Conservation (phyloP, 1,140 invertebrate genomes). For the Drosophila suzukii region DNA sequence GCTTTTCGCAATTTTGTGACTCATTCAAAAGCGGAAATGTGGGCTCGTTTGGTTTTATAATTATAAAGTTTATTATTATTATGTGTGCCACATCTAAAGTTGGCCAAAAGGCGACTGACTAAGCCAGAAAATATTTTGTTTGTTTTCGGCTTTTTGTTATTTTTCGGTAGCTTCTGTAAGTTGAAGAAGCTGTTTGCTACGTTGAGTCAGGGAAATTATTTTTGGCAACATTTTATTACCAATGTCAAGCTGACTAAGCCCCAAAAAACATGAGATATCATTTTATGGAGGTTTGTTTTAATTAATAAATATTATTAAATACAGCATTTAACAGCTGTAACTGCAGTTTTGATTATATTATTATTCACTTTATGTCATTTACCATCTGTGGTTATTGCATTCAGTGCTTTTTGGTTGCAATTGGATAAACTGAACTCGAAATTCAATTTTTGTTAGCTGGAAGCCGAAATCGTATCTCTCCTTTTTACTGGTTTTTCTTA, state of each 20-base stretch:
- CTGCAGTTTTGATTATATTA: neutral
- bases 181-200: slow-evolving; percentile 3
- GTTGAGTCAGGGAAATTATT: slow-evolving; percentile 6
- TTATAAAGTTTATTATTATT: slow-evolving; percentile 58
- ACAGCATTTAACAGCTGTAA: neutral
- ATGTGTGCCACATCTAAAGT: slow-evolving; percentile 51
- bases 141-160: slow-evolving; percentile 1
- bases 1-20: slow-evolving; percentile 24
- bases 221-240: neutral
- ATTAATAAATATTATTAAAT: neutral
- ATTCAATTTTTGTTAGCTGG: slow-evolving; percentile 28
- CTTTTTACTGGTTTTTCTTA: neutral
- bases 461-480: slow-evolving; percentile 26
- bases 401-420: slow-evolving; percentile 21
- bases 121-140: slow-evolving; percentile 20
- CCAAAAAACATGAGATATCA: neutral
- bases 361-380: slow-evolving; percentile 14
- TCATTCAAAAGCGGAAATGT: slow-evolving; percentile 51
- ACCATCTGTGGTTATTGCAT: slow-evolving; percentile 37
- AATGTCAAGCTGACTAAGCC: slow-evolving; percentile 14
- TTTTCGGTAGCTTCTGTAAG: slow-evolving; percentile 8
- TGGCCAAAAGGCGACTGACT: slow-evolving; percentile 30
- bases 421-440: slow-evolving; percentile 36
- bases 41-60: slow-evolving; percentile 43
- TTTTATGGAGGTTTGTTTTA: no score